These are phyloP conservation scores for Apeltes quadracus DNA, from an alignment of 2,113 vertebrate genomes.

Conservation along the genomic window DNA sequence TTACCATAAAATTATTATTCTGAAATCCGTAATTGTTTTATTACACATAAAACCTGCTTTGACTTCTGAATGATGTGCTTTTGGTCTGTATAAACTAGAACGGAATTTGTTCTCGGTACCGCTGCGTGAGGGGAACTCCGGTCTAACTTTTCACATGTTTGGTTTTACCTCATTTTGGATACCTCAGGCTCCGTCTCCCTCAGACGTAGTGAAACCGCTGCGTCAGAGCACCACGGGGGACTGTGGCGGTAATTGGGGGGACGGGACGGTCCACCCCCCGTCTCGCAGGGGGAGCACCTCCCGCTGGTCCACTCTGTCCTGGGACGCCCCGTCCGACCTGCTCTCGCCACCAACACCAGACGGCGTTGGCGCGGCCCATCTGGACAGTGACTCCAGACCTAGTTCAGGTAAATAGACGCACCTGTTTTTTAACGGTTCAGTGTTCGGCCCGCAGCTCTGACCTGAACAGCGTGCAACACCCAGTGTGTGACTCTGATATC, in stretches of 20 bases:
- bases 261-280: slow-evolving; percentile 43
- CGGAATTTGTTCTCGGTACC: not conserved
- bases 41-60: slow-evolving; percentile 16
- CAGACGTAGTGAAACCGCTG: slow-evolving; percentile 51
- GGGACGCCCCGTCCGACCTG: slow-evolving; percentile 80
- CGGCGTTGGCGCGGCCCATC: slow-evolving; percentile 48
- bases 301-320: slow-evolving; percentile 80
- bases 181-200: slow-evolving; percentile 69
- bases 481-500: slow-evolving; percentile 28
- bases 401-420: slow-evolving; percentile 78
- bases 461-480: slow-evolving; percentile 24
- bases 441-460: slow-evolving; percentile 14
- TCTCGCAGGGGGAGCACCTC: slow-evolving; percentile 59
- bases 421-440: not conserved
- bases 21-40: not conserved
- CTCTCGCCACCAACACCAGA: slow-evolving; percentile 79
- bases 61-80: not conserved
- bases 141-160: not conserved
- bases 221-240: slow-evolving; percentile 62
- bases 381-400: slow-evolving; percentile 81
- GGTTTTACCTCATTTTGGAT: slow-evolving; percentile 28
- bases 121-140: not conserved
- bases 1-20: slow-evolving; percentile 7
- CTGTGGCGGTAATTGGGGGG: slow-evolving; percentile 33
- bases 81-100: not conserved